phyloP scores from a whole-genome alignment of 64 coral and sea anemone species.

The Montipora efflorescens region DNA sequence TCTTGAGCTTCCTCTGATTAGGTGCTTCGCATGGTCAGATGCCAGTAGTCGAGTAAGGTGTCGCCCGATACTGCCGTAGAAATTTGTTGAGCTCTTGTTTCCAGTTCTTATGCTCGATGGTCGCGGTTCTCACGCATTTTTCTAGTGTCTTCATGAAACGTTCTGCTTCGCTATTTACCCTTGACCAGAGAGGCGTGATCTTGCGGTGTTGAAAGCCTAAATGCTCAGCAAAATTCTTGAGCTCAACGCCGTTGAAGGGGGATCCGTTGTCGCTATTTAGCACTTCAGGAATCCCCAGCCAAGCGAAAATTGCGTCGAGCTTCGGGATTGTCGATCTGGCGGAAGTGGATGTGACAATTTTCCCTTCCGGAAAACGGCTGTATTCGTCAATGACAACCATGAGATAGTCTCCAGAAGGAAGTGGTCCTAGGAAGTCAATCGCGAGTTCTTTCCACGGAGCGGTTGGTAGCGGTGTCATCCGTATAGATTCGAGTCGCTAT shows the following conservation, averaged over 20 bases:
- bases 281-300: constrained; percentile 38
- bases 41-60: constrained; percentile 59
- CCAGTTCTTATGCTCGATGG: constrained; percentile 60
- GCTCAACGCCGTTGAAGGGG: constrained; percentile 41
- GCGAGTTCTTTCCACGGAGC: constrained; percentile 39
- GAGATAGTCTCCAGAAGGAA: constrained; percentile 41
- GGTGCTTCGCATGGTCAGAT: constrained; percentile 72
- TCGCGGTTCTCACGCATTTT: constrained; percentile 36
- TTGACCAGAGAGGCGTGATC: constrained; percentile 24
- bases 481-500: background rate
- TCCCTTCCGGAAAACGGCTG: background rate
- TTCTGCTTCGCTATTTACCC: constrained; percentile 40
- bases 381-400: constrained; percentile 47
- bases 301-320: constrained; percentile 32
- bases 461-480: constrained; percentile 25
- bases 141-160: constrained; percentile 30
- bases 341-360: constrained; percentile 37
- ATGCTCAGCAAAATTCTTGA: constrained; percentile 33
- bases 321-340: constrained; percentile 30
- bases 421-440: constrained; percentile 44
- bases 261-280: constrained; percentile 43
- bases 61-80: constrained; percentile 3
- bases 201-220: constrained; percentile 42
- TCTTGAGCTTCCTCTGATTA: constrained; percentile 73
- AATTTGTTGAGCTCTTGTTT: constrained; percentile 61